Percentiles rank a stretch among this genome's conserved stretches.
Evolutionary conservation across 2,113 vertebrate species (phyloP).

Genomic region (Scytalopus superciliaris): DNA sequence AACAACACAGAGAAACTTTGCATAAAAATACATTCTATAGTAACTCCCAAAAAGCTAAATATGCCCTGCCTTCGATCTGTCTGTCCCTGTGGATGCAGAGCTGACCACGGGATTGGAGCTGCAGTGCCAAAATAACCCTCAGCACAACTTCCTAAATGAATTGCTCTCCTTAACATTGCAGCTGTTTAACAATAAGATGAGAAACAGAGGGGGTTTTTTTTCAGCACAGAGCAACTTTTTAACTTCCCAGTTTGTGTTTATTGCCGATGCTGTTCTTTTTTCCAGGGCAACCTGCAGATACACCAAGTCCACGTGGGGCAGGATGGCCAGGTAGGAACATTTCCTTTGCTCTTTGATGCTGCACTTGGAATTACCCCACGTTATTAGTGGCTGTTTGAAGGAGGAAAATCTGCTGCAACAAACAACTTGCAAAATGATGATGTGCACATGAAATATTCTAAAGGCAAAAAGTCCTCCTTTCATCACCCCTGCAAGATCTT

Average conservation of each 20-base stretch:
- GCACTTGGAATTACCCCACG: background rate
- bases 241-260: background rate
- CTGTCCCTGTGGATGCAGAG: background rate
- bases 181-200: background rate
- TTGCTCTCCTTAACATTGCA: background rate
- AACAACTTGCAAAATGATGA: background rate
- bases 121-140: background rate
- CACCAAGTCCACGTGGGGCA: conserved; percentile 96
- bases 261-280: conserved; percentile 5
- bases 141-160: background rate
- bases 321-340: conserved; percentile 91
- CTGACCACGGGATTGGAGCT: background rate
- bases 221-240: background rate
- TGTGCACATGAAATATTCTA: background rate
- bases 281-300: conserved; percentile 96
- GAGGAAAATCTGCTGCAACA: background rate
- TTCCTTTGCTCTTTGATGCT: background rate
- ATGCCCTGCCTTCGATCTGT: background rate
- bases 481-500: background rate
- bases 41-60: background rate
- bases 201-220: background rate
- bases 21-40: background rate
- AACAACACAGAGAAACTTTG: background rate
- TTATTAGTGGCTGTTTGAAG: background rate
- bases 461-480: background rate